Base-by-base conservation (phyloP, 2,113 vertebrate species). In the Numenius arquata region DNA sequence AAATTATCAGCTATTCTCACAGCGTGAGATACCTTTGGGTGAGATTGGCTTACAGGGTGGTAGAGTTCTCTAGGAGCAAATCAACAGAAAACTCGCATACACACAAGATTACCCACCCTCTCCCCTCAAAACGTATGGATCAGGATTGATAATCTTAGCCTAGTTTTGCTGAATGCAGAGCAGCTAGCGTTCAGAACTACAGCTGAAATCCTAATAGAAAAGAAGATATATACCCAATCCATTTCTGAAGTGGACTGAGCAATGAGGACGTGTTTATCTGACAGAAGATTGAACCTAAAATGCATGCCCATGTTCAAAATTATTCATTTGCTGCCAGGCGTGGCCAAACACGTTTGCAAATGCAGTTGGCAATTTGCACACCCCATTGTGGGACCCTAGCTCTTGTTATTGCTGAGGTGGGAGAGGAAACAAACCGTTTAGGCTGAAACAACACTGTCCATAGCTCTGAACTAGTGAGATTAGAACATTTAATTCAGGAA, bases 381-480 rank as follows among this genome's bases (percentile, higher is more conserved):
- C 43, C 72, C 48, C 61, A 25, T 79, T 84, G 59, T 38, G 87
- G 50, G 27, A 74, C 43, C 18, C 55, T 7, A 22, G 58, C 8
- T 86, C 25, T 67, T 62, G 29, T 68, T 58, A 53, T 27, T 74
- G 72, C 55, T 83, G 52, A 41, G 62, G 15, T 23, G 9, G 5
- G 1, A 4, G 12, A 5, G 5, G 7, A 2, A 1, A 53, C 50
- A 43, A 58, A 7, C 5, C 30, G 15, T 43, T 63, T 23, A 84
- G 43, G n/a, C 29, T 71, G 73, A 71, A 80, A 52, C 8, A 75
- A 40, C 30, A 22, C 9, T 6, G 8, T 38, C 72, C 30, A 11
- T 25, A 59, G 38, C 29, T 84, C 27, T 58, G 27, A 90, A 58
- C 11, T 43, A 48, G 30, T 27, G 23, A 55, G 38, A 76, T 45